Conservation (phyloP, 2,113 vertebrate species). For the Nerophis lumbriciformis region DNA sequence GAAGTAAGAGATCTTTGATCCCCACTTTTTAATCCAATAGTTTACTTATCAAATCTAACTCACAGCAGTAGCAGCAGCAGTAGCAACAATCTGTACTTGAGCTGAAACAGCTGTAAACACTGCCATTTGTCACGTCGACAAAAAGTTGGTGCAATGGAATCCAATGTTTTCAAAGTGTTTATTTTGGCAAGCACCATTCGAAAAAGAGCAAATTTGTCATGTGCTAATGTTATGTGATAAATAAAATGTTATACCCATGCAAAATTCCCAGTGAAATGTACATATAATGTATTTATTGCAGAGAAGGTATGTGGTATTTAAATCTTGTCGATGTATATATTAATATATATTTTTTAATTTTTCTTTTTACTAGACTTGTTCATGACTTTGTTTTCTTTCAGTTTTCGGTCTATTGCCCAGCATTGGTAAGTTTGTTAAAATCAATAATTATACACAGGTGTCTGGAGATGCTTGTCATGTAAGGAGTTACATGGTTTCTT, state of each 20-base stretch:
- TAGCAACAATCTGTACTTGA: constrained; percentile 55
- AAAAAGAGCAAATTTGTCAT: constrained; percentile 71
- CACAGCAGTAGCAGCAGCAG: constrained; percentile 36
- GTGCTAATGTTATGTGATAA: constrained; percentile 69
- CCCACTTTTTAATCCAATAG: constrained; percentile 59
- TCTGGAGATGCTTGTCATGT: constrained; percentile 53
- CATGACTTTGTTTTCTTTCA: constrained; percentile 37
- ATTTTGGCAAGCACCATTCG: constrained; percentile 77
- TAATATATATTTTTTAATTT: constrained; percentile 20
- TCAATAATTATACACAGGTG: constrained; percentile 41
- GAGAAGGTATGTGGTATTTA: constrained; percentile 72
- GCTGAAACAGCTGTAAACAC: constrained; percentile 59
- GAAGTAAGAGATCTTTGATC: constrained; percentile 54
- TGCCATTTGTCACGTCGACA: constrained; percentile 44
- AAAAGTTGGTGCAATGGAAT: constrained; percentile 56
- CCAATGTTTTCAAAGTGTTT: constrained; percentile 68
- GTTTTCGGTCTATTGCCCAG: constrained; percentile 55
- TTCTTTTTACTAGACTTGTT: constrained; percentile 12
- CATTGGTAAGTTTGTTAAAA: constrained; percentile 42
- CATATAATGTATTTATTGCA: constrained; percentile 85
- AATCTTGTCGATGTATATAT: constrained; percentile 65
- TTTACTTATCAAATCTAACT: constrained; percentile 64
- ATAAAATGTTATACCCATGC: constrained; percentile 81
- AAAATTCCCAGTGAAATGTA: constrained; percentile 86
- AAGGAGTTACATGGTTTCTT: constrained; percentile 44